Percentiles rank a stretch among this genome's conserved stretches.
phyloP scores from a whole-genome alignment of 2,888 invertebrate genomes.

The Ectemnius cavifrons region DNA sequence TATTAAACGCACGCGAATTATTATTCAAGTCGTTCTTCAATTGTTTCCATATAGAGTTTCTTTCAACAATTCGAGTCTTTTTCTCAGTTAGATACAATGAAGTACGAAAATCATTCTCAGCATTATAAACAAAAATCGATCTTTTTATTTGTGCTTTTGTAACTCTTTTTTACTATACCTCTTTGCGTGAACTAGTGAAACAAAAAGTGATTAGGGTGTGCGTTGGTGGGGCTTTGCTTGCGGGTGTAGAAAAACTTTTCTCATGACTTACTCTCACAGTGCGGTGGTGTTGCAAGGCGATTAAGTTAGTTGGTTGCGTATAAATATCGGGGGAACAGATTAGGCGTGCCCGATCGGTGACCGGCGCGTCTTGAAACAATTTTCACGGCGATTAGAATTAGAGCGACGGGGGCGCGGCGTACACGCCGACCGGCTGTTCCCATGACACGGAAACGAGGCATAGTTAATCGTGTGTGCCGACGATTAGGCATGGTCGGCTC shows the following conservation, averaged over 20 bases:
- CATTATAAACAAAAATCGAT: no score
- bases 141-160: no score
- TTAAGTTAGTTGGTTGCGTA: conserved; percentile 20
- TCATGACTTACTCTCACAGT: conserved; percentile 16
- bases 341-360: conserved; percentile 68
- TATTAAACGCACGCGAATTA: no score
- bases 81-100: no score
- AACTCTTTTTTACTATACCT: no score
- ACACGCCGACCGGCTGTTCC: conserved; percentile 63
- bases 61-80: no score
- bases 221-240: background rate
- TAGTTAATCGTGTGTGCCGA: conserved; percentile 72
- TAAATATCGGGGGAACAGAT: conserved; percentile 58
- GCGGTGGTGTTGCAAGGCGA: conserved; percentile 16
- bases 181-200: no score
- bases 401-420: conserved; percentile 55
- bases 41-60: no score
- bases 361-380: conserved; percentile 65
- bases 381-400: conserved; percentile 77
- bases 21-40: no score
- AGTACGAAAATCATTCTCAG: no score
- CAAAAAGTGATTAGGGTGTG: no score
- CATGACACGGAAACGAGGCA: conserved; percentile 73
- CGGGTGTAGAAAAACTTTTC: conserved; percentile 18
- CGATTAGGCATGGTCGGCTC: conserved; percentile 67